phyloP scores from a whole-genome alignment of 2,888 invertebrate genomes.

The Agonopterix subpropinquella region DNA sequence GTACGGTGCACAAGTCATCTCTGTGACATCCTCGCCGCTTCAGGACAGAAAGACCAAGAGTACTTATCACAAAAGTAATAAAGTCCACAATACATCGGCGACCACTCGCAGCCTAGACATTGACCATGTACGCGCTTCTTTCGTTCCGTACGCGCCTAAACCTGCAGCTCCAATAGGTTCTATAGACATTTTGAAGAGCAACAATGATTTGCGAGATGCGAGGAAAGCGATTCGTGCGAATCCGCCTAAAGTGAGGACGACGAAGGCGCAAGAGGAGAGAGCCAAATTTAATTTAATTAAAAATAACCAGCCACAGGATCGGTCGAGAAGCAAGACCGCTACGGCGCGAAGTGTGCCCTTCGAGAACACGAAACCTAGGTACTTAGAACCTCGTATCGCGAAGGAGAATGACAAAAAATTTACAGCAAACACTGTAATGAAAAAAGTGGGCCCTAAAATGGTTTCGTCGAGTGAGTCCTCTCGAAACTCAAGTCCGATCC shows the following conservation, averaged over 20 bases:
- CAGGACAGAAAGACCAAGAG: constrained; percentile 29
- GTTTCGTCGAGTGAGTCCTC: constrained; percentile 81
- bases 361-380: constrained; percentile 73
- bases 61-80: constrained; percentile 16
- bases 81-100: constrained; percentile 11
- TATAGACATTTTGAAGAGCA: constrained; percentile 23
- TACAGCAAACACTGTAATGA: constrained; percentile 23
- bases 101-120: constrained; percentile 38
- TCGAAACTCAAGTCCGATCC: constrained; percentile 80
- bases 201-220: constrained; percentile 26
- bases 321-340: constrained; percentile 17
- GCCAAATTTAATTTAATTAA: constrained; percentile 54
- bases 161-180: constrained; percentile 26
- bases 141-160: constrained; percentile 49
- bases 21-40: constrained; percentile 15
- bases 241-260: constrained; percentile 49
- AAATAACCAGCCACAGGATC: constrained; percentile 34
- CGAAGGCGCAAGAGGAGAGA: constrained; percentile 60
- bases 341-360: constrained; percentile 24
- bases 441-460: constrained; percentile 59
- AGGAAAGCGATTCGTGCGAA: constrained; percentile 19
- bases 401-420: constrained; percentile 30
- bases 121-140: constrained; percentile 49
- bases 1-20: constrained; percentile 32
- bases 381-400: constrained; percentile 72